Conservation (phyloP, 2,113 vertebrate species). For the Gracilinanus agilis region DNA sequence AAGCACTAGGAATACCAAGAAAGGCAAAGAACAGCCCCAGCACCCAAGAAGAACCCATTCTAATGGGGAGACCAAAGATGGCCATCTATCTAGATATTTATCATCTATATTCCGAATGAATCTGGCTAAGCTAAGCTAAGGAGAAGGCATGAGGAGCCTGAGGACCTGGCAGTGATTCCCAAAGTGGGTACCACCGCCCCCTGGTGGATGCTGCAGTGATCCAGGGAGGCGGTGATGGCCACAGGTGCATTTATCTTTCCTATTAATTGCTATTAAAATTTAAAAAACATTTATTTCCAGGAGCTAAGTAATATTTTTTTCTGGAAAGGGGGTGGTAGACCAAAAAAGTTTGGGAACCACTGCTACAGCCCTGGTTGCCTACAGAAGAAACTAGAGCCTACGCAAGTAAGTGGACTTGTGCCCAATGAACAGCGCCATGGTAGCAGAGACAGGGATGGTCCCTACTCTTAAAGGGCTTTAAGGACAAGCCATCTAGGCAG, state of each 20-base stretch:
- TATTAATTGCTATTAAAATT: too few relatives aligned
- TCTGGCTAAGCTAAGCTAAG: background rate
- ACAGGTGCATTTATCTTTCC: too few relatives aligned
- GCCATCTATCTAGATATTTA: background rate
- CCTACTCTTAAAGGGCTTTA: background rate
- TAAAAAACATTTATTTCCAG: too few relatives aligned
- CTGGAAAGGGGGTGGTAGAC: too few relatives aligned
- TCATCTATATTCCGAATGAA: background rate
- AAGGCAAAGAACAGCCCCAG: background rate
- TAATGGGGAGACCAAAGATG: background rate
- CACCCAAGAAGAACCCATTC: background rate
- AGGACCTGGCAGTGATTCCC: too few relatives aligned
- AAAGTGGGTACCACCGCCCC: too few relatives aligned
- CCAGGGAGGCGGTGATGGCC: too few relatives aligned
- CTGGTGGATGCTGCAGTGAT: too few relatives aligned
- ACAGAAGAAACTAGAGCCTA: background rate
- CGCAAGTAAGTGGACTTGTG: background rate
- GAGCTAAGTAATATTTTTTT: too few relatives aligned
- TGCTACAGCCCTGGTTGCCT: background rate
- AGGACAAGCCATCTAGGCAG: background rate
- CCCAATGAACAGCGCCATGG: background rate
- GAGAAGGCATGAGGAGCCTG: background rate
- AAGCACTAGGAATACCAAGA: background rate
- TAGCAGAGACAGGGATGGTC: background rate
- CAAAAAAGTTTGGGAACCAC: too few relatives aligned